Conservation (phyloP, 2,113 vertebrate species). For the Elachura formosa region DNA sequence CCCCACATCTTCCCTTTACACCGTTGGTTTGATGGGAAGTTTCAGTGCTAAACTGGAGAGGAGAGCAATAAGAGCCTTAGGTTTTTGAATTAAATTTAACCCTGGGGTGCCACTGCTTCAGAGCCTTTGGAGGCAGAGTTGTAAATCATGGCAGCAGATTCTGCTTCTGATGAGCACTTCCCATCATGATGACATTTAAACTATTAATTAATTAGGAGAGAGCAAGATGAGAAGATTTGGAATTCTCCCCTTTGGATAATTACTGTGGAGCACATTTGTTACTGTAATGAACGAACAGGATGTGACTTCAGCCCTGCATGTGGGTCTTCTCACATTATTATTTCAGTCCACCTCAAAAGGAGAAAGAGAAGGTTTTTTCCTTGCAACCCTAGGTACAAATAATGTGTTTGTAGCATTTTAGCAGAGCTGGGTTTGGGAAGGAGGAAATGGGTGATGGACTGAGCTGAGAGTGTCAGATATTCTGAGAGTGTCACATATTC, state of each 20-base stretch:
- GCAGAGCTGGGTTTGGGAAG: neutral
- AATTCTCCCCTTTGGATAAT: conserved; percentile 71
- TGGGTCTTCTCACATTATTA: neutral
- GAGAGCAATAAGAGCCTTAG: conserved; percentile 64
- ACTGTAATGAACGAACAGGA: conserved; percentile 62
- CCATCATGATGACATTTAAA: conserved; percentile 84
- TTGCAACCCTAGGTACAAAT: neutral
- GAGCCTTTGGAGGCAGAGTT: conserved; percentile 61
- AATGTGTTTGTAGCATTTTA: neutral
- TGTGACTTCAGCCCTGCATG: conserved; percentile 13
- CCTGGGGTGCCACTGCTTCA: conserved; percentile 73
- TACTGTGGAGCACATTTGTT: conserved; percentile 68
- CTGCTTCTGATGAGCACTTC: conserved; percentile 77
- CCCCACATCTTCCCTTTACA: conserved; percentile 56
- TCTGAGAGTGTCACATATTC: accelerated
- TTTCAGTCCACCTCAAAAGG: neutral
- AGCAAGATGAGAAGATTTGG: conserved; percentile 75
- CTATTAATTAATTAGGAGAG: conserved; percentile 84
- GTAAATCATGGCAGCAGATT: conserved; percentile 76
- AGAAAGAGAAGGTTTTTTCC: neutral
- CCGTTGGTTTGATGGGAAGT: conserved; percentile 59
- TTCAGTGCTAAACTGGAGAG: conserved; percentile 58
- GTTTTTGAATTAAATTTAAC: conserved; percentile 80
- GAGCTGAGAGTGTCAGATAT: neutral
- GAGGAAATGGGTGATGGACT: accelerated